Percentiles rank a stretch among this genome's conserved stretches.
These are phyloP conservation scores for Gavia stellata DNA, from an alignment of 2,113 vertebrate species.

Conservation along the genomic window DNA sequence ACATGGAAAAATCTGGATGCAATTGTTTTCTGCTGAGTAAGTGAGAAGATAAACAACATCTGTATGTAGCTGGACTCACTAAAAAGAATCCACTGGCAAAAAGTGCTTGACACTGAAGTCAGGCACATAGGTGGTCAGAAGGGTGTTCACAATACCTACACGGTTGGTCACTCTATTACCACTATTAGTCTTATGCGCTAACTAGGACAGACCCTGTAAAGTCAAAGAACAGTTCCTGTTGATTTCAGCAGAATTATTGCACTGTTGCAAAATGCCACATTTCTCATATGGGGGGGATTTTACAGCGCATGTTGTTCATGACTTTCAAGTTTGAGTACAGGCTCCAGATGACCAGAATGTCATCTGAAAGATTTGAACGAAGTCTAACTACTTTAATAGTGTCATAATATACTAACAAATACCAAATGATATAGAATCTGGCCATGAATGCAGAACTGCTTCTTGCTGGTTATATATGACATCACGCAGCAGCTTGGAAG, in stretches of 20 bases:
- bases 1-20: not conserved
- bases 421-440: not conserved
- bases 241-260: not conserved
- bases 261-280: not conserved
- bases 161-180: not conserved
- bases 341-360: not conserved
- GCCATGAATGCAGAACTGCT: not conserved
- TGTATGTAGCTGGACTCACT: not conserved
- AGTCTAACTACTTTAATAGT: not conserved
- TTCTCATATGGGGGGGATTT: accelerated
- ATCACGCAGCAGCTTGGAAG: not conserved
- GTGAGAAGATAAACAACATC: not conserved
- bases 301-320: not conserved
- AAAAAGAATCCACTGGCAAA: not conserved
- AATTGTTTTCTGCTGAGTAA: not conserved
- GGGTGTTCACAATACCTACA: not conserved
- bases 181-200: not conserved
- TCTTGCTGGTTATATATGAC: not conserved
- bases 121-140: not conserved
- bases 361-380: not conserved
- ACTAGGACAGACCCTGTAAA: not conserved
- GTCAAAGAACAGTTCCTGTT: not conserved
- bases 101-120: not conserved
- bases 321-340: not conserved
- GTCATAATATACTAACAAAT: not conserved